Conservation (phyloP, 2,113 vertebrate species). For the Chaetura pelagica region DNA sequence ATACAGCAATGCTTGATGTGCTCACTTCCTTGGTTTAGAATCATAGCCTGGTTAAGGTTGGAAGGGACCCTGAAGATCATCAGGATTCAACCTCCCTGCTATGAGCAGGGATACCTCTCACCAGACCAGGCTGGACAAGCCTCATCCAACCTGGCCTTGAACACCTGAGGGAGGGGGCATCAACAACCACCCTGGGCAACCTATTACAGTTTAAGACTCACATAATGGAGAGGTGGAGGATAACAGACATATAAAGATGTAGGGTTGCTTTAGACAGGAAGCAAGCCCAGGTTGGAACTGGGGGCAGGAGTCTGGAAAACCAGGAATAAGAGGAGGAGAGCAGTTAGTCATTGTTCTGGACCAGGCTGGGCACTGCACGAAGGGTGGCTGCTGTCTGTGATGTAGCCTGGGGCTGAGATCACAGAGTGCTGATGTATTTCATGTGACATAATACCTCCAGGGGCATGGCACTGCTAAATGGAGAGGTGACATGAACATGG, state of each 20-base stretch:
- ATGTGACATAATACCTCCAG: conserved; percentile 3
- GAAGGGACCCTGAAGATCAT: too few relatives aligned
- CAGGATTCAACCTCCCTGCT: too few relatives aligned
- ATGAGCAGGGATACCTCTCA: too few relatives aligned
- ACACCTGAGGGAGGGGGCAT: too few relatives aligned
- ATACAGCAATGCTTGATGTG: background rate
- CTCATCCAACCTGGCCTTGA: too few relatives aligned
- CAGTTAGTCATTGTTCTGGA: background rate
- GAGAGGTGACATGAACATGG: background rate
- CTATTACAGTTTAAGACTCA: background rate
- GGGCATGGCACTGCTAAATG: background rate
- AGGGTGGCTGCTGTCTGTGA: background rate
- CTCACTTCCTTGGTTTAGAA: background rate
- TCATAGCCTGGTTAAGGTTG: too few relatives aligned
- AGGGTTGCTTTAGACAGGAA: background rate
- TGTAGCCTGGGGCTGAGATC: background rate
- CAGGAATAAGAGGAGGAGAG: background rate
- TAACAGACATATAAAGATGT: background rate
- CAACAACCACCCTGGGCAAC: too few relatives aligned
- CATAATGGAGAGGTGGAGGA: background rate
- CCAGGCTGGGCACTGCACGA: background rate
- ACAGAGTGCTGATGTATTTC: background rate
- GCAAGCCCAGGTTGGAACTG: background rate
- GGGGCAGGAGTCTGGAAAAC: background rate
- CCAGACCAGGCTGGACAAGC: too few relatives aligned